phyloP scores from a whole-genome alignment of 1,140 invertebrate species.

The Cydia strobilella region DNA sequence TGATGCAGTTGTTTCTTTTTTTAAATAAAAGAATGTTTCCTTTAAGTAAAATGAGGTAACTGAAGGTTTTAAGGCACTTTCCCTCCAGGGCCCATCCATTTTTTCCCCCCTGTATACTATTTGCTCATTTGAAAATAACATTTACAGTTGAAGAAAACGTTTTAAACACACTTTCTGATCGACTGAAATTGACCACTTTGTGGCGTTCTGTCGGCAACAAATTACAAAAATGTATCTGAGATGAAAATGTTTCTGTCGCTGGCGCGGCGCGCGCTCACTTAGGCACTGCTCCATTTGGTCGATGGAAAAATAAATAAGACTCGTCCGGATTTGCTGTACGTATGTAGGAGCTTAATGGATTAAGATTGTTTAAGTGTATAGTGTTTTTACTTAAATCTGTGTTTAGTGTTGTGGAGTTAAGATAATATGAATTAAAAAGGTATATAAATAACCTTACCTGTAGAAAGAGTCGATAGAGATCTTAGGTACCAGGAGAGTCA shows the following conservation, averaged over 20 bases:
- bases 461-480: too few species aligned
- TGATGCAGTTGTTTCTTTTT: too few species aligned
- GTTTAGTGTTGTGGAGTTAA: not conserved
- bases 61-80: too few species aligned
- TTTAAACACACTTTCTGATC: conserved; percentile 8
- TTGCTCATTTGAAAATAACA: not conserved
- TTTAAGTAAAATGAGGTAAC: too few species aligned
- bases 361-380: not conserved
- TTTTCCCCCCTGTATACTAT: too few species aligned
- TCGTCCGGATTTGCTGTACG: not conserved
- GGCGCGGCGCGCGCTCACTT: not conserved
- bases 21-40: too few species aligned
- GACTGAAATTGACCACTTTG: conserved; percentile 22
- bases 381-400: not conserved
- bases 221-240: conserved; percentile 24
- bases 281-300: not conserved
- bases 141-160: not conserved
- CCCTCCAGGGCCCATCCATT: too few species aligned
- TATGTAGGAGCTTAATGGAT: not conserved
- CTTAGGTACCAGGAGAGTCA: too few species aligned
- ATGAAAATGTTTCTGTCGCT: conserved; percentile 10
- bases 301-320: conserved; percentile 14
- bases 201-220: conserved; percentile 16
- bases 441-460: too few species aligned
- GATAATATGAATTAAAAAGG: not conserved